A percentile compares a stretch with the other conserved stretches of the same genome.
Evolutionary conservation across 2,888 invertebrate genomes (phyloP).

Genomic region (Lymantria monacha): DNA sequence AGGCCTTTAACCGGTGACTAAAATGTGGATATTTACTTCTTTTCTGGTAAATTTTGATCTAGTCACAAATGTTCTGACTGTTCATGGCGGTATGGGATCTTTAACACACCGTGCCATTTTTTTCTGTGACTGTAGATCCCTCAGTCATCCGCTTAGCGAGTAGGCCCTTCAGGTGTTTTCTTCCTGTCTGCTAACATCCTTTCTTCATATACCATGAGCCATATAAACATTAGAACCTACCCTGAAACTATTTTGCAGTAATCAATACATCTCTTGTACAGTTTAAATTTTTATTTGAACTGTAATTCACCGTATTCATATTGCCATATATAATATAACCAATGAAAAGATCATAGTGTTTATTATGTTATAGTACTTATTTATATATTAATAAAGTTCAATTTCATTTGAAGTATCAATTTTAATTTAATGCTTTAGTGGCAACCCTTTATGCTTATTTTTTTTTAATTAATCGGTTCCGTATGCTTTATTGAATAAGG

Average conservation of each 20-base stretch:
- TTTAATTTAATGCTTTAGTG: constrained; percentile 10
- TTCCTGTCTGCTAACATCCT: too few species aligned
- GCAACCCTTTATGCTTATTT: constrained; percentile 9
- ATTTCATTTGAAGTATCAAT: neutral
- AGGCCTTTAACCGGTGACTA: too few species aligned
- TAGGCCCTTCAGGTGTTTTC: too few species aligned
- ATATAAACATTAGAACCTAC: neutral
- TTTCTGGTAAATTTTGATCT: too few species aligned
- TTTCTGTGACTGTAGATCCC: too few species aligned
- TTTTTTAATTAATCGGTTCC: constrained; percentile 4
- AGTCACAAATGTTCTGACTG: too few species aligned
- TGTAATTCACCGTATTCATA: constrained; percentile 6
- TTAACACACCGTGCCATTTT: too few species aligned
- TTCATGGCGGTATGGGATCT: too few species aligned
- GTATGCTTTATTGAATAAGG: neutral
- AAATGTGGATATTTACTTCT: too few species aligned
- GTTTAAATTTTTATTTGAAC: neutral
- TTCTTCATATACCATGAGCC: neutral
- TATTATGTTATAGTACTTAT: neutral
- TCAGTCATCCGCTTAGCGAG: too few species aligned
- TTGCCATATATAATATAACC: neutral
- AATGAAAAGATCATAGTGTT: neutral
- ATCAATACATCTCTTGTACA: neutral
- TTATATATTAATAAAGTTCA: neutral
- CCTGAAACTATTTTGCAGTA: neutral